These are phyloP conservation scores for Petrolisthes cinctipes DNA, from an alignment of 2,888 invertebrate species.

Conservation along the genomic window DNA sequence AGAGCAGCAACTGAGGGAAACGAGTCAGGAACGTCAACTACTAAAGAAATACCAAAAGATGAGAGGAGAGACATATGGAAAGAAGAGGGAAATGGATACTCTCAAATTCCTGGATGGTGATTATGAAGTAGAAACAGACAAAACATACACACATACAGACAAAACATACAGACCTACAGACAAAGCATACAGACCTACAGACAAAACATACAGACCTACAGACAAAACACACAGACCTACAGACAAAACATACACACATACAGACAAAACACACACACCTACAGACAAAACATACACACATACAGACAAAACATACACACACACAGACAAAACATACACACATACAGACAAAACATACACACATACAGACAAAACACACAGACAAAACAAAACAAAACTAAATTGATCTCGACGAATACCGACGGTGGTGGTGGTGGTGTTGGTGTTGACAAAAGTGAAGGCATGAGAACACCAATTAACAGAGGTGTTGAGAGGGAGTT, in stretches of 20 bases:
- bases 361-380: not conserved
- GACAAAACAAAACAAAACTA: not conserved
- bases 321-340: not conserved
- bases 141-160: not conserved
- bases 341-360: conserved; percentile 4
- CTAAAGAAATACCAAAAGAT: too few species aligned
- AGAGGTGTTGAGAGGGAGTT: conserved; percentile 2
- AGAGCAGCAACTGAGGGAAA: too few species aligned
- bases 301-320: not conserved
- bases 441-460: not conserved
- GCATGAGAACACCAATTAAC: too few species aligned
- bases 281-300: not conserved
- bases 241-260: not conserved
- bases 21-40: too few species aligned
- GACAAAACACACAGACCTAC: too few species aligned
- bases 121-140: not conserved
- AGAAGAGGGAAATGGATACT: too few species aligned
- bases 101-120: not conserved
- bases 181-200: too few species aligned
- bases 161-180: too few species aligned
- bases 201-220: too few species aligned
- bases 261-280: too few species aligned
- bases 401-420: too few species aligned
- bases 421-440: not conserved
- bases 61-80: too few species aligned